Evolutionary conservation across 2,888 invertebrate species (phyloP).

Genomic region (Plebejus melissa): DNA sequence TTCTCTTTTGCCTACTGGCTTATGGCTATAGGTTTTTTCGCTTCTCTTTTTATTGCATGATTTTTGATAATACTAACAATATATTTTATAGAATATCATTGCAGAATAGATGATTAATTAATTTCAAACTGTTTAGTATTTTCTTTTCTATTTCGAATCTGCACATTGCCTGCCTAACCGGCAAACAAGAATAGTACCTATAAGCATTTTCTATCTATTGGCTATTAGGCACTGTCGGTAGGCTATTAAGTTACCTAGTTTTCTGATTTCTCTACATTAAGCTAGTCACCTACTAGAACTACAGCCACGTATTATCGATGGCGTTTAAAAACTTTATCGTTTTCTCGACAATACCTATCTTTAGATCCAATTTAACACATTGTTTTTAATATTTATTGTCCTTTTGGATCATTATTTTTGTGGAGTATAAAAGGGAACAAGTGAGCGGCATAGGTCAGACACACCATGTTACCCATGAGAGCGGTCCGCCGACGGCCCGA

Average conservation of each 20-base stretch:
- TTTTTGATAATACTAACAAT: background rate
- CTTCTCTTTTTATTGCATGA: background rate
- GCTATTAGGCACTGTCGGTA: too few relatives aligned
- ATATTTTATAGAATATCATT: background rate
- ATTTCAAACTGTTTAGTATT: too few relatives aligned
- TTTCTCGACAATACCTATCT: background rate
- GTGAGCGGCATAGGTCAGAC: conserved; percentile 59
- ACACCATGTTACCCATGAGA: conserved; percentile 77
- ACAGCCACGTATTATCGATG: background rate
- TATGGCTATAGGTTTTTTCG: background rate
- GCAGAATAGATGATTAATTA: too few relatives aligned
- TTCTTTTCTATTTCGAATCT: too few relatives aligned
- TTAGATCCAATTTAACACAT: background rate
- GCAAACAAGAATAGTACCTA: too few relatives aligned
- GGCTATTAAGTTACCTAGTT: background rate
- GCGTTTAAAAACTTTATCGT: background rate
- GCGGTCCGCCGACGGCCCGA: conserved; percentile 65
- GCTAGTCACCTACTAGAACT: background rate
- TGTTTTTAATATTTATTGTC: background rate
- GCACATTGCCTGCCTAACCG: too few relatives aligned
- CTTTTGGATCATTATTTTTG: background rate
- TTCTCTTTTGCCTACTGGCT: conserved; percentile 43
- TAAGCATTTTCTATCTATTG: too few relatives aligned
- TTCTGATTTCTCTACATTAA: too few relatives aligned
- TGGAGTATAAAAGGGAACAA: conserved; percentile 44